Evolutionary conservation across 2,113 vertebrate species (phyloP).

Genomic region (Donacobius atricapilla): DNA sequence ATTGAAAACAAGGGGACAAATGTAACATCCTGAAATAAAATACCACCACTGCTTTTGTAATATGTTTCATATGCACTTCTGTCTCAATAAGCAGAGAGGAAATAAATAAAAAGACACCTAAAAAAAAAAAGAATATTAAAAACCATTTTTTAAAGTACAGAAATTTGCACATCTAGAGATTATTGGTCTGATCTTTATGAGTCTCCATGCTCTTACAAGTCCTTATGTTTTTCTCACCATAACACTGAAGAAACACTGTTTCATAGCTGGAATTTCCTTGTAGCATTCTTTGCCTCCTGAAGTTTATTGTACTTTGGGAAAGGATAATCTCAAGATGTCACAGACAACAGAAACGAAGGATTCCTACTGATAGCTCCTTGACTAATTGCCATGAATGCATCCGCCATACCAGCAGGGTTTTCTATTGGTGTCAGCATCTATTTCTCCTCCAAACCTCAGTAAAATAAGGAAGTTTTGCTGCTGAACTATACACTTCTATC

Average conservation of each 20-base stretch:
- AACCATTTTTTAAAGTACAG: neutral
- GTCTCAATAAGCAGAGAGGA: neutral
- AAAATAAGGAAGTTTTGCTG: neutral
- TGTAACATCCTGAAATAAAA: neutral
- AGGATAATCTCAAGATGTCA: conserved; percentile 23
- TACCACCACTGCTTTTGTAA: neutral
- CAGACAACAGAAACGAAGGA: conserved; percentile 25
- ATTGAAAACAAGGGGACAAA: neutral
- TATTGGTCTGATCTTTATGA: neutral
- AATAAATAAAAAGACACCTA: neutral
- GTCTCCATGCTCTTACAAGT: neutral
- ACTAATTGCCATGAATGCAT: conserved; percentile 26
- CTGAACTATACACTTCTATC: neutral
- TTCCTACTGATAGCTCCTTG: conserved; percentile 21
- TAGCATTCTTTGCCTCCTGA: neutral
- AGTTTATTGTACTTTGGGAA: neutral
- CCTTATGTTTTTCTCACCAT: neutral
- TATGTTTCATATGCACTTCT: neutral
- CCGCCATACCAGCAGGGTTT: neutral
- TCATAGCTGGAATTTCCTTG: neutral
- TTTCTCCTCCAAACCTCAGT: neutral
- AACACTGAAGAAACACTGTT: neutral
- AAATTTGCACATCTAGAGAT: neutral
- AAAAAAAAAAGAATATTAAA: neutral
- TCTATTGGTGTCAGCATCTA: neutral